These are phyloP conservation scores for Ceuthmochares aereus DNA, from an alignment of 2,113 vertebrate genomes.

Conservation along the genomic window DNA sequence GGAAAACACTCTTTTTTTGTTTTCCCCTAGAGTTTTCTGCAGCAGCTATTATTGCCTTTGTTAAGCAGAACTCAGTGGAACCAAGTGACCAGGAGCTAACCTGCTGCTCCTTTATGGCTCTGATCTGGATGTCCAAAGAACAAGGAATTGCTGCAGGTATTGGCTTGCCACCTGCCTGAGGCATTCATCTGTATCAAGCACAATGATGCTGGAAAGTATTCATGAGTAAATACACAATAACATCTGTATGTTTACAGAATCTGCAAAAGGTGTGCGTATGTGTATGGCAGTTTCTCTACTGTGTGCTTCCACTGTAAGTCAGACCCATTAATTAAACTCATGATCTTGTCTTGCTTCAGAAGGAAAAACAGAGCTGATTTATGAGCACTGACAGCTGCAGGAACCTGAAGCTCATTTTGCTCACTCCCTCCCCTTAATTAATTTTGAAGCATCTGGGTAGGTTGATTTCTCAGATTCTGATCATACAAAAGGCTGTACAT, in stretches of 20 bases:
- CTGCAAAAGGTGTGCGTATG: neutral
- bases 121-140: neutral
- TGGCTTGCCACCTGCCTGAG: constrained; percentile 21
- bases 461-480: neutral
- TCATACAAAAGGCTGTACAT: neutral
- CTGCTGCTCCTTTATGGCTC: neutral
- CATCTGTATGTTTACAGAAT: constrained; percentile 19
- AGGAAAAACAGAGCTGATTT: constrained; percentile 34
- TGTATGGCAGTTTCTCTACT: neutral
- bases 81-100: neutral
- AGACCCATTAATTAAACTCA: constrained; percentile 53
- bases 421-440: neutral
- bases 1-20: neutral
- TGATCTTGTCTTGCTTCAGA: constrained; percentile 20
- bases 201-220: neutral
- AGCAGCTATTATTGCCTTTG: neutral
- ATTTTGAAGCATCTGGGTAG: constrained; percentile 12
- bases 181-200: constrained; percentile 29
- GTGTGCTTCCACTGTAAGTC: constrained; percentile 35
- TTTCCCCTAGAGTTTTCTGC: neutral
- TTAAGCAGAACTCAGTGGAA: neutral
- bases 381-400: neutral
- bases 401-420: neutral
- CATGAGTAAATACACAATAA: constrained; percentile 25
- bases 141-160: constrained; percentile 5